These are phyloP conservation scores for Stegastes partitus DNA, from an alignment of 2,113 vertebrate species.

Conservation along the genomic window DNA sequence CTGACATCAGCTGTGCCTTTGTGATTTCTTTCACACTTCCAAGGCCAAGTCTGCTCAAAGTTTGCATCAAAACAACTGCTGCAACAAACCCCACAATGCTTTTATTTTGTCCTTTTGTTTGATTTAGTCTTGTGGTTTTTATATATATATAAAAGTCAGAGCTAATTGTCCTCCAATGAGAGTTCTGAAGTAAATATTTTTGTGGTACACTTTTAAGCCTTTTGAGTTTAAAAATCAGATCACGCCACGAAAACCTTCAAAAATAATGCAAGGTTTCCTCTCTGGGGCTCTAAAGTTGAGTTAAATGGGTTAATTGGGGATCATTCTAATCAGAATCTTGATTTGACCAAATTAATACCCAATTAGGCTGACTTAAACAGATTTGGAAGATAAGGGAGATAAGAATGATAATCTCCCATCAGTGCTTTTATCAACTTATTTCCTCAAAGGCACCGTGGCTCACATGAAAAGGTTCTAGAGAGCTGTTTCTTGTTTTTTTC, in stretches of 20 bases:
- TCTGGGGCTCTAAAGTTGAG: constrained; percentile 12
- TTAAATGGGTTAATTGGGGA: constrained; percentile 59
- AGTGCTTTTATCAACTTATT: not conserved
- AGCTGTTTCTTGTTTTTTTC: not conserved
- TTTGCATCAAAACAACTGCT: not conserved
- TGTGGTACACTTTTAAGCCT: not conserved
- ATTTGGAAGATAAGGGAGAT: constrained; percentile 60
- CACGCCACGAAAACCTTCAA: not conserved
- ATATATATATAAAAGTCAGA: not conserved
- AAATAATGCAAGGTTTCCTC: constrained; percentile 7
- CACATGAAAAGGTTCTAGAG: not conserved
- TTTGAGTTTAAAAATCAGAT: constrained; percentile 23
- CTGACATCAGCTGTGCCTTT: not conserved
- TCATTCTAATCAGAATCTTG: constrained; percentile 52
- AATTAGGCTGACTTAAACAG: constrained; percentile 63
- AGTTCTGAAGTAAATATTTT: not conserved
- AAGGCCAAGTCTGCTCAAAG: not conserved
- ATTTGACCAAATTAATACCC: constrained; percentile 69
- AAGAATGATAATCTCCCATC: constrained; percentile 56
- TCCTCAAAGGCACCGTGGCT: not conserved
- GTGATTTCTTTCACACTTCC: not conserved
- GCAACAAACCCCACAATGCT: not conserved
- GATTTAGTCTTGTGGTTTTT: not conserved
- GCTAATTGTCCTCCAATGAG: not conserved
- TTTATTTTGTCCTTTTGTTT: not conserved